A percentile compares a stretch with the other conserved stretches of the same genome.
Evolutionary conservation across 2,888 invertebrate species (phyloP).

Genomic region (Auanema sp.): DNA sequence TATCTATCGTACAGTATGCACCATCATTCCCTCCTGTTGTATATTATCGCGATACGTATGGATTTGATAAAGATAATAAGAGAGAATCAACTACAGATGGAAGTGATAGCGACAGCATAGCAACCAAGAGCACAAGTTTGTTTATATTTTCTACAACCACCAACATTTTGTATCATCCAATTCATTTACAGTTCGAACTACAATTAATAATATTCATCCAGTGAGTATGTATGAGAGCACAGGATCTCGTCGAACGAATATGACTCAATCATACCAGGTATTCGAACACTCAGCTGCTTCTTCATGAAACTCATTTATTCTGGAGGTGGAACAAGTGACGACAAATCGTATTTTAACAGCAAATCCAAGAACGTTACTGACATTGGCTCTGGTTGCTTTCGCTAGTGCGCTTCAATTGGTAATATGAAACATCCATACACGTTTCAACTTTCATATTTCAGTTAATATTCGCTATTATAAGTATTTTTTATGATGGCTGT

Average conservation of each 20-base stretch:
- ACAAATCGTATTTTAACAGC: slow-evolving; percentile 56
- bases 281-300: slow-evolving; percentile 17
- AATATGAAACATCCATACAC: slow-evolving; percentile 17
- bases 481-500: slow-evolving; percentile 60
- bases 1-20: slow-evolving; percentile 19
- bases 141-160: not conserved
- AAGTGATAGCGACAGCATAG: slow-evolving; percentile 38
- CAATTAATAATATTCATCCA: slow-evolving; percentile 46
- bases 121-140: slow-evolving; percentile 51
- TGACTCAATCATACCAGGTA: slow-evolving; percentile 26
- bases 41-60: slow-evolving; percentile 60
- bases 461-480: slow-evolving; percentile 58
- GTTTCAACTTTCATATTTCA: slow-evolving; percentile 28
- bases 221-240: slow-evolving; percentile 26
- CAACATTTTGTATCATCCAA: not conserved
- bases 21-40: slow-evolving; percentile 60
- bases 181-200: slow-evolving; percentile 42
- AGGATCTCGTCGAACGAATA: slow-evolving; percentile 15
- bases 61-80: slow-evolving; percentile 32
- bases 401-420: slow-evolving; percentile 59
- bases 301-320: slow-evolving; percentile 1
- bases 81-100: slow-evolving; percentile 14
- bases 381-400: slow-evolving; percentile 49
- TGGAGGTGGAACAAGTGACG: slow-evolving; percentile 57
- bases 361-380: slow-evolving; percentile 52